Conservation (phyloP, 2,888 invertebrate species). For the Tuta absoluta region DNA sequence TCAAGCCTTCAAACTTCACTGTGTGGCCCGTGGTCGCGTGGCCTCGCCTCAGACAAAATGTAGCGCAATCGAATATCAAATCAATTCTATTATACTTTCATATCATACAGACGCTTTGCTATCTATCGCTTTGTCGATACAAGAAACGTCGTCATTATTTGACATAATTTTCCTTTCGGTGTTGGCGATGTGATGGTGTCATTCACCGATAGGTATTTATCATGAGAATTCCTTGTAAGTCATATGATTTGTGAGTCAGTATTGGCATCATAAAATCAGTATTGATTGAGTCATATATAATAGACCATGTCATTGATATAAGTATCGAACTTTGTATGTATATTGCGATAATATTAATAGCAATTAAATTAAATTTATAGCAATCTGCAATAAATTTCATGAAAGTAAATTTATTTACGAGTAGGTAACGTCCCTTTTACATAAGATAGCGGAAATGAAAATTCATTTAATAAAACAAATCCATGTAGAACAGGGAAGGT, state of each 20-base stretch:
- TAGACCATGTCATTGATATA: not conserved
- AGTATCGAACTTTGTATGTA: not conserved
- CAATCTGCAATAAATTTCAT: no score
- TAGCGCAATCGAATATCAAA: conserved; percentile 72
- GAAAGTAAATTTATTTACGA: no score
- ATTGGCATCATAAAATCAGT: not conserved
- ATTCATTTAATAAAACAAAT: not conserved
- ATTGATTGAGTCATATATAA: not conserved
- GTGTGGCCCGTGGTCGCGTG: conserved; percentile 78
- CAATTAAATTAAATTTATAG: no score
- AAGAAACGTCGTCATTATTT: conserved; percentile 18
- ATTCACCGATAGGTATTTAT: not conserved
- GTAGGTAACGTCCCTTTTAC: not conserved
- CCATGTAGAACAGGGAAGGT: not conserved
- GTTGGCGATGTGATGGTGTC: not conserved
- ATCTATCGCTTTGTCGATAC: conserved; percentile 17
- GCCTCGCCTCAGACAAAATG: conserved; percentile 53
- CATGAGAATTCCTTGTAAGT: not conserved
- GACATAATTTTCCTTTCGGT: conserved; percentile 12
- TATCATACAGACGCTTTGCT: conserved; percentile 27
- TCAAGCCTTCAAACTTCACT: conserved; percentile 70
- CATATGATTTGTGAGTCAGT: not conserved
- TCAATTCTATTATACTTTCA: conserved; percentile 60
- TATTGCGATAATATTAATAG: no score
- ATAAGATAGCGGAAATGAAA: not conserved